These are phyloP conservation scores for Crocodylus rhombifer DNA, from an alignment of 2,797 vertebrate genomes.

Conservation along the genomic window DNA sequence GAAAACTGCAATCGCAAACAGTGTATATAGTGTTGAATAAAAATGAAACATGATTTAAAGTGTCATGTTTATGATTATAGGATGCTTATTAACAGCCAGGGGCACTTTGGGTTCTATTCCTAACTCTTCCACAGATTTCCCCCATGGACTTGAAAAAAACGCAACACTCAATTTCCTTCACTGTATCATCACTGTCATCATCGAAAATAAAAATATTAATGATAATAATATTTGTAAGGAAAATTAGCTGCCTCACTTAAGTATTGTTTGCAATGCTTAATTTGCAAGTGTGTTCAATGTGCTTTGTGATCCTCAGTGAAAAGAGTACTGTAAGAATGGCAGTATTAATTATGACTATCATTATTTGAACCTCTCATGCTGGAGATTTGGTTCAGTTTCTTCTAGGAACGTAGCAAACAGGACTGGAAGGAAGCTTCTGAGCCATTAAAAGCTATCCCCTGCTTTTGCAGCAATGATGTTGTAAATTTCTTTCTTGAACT, in stretches of 20 bases:
- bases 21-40: slow-evolving; percentile 65
- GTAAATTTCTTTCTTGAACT: slow-evolving; percentile 42
- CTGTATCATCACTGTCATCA: not conserved
- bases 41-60: slow-evolving; percentile 48
- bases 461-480: slow-evolving; percentile 34
- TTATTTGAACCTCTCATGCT: slow-evolving; percentile 32
- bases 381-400: slow-evolving; percentile 52
- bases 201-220: not conserved
- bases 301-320: not conserved
- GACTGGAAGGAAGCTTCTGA: slow-evolving; percentile 50
- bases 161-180: slow-evolving; percentile 16
- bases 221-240: not conserved
- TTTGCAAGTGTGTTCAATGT: slow-evolving; percentile 13
- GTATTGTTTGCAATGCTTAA: slow-evolving; percentile 16
- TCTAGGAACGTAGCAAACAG: slow-evolving; percentile 48
- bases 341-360: slow-evolving; percentile 64
- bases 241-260: not conserved
- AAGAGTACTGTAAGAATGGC: slow-evolving; percentile 32
- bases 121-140: slow-evolving; percentile 46
- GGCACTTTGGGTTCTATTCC: slow-evolving; percentile 15
- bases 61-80: slow-evolving; percentile 40
- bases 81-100: slow-evolving; percentile 39
- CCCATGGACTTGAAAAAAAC: slow-evolving; percentile 1
- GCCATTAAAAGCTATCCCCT: slow-evolving; percentile 23
- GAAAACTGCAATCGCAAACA: slow-evolving; percentile 51